Conservation (phyloP, 2,888 invertebrate genomes). For the Parnassius orleans region DNA sequence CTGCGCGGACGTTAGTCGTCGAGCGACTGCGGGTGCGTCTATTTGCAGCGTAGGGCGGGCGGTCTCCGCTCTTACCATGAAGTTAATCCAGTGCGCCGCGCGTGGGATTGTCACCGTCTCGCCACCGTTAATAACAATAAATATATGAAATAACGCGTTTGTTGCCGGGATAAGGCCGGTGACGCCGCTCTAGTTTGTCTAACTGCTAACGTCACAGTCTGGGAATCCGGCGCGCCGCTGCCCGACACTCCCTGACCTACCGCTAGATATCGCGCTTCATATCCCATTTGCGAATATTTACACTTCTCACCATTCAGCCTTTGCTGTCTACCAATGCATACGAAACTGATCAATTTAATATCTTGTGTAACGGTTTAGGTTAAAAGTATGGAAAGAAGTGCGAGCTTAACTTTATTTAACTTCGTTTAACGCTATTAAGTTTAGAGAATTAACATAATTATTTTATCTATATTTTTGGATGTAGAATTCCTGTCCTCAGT, state of each 20-base stretch:
- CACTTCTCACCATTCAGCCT: slow-evolving; percentile 29
- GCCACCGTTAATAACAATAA: slow-evolving; percentile 76
- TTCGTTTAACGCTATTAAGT: too few species aligned
- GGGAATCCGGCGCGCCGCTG: slow-evolving; percentile 70
- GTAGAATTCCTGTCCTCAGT: too few species aligned
- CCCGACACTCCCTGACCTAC: slow-evolving; percentile 73
- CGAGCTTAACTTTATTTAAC: too few species aligned
- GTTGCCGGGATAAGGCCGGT: slow-evolving; percentile 69
- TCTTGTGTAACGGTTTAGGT: too few species aligned
- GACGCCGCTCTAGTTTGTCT: slow-evolving; percentile 77
- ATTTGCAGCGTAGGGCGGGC: slow-evolving; percentile 59
- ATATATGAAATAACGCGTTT: slow-evolving; percentile 74
- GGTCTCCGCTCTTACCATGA: slow-evolving; percentile 44
- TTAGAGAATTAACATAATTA: too few species aligned
- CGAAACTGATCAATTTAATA: too few species aligned
- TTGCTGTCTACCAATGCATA: slow-evolving; percentile 4
- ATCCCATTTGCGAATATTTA: slow-evolving; percentile 38
- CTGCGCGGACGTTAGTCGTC: neutral
- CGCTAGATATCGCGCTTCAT: slow-evolving; percentile 52
- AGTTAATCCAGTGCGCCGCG: slow-evolving; percentile 56
- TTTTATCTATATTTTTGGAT: too few species aligned
- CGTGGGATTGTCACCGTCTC: slow-evolving; percentile 77
- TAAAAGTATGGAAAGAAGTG: too few species aligned
- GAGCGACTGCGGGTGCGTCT: slow-evolving; percentile 35
- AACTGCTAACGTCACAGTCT: slow-evolving; percentile 75